These are phyloP conservation scores for Pogonomyrmex californicus DNA, from an alignment of 1,140 invertebrate genomes.

Conservation along the genomic window DNA sequence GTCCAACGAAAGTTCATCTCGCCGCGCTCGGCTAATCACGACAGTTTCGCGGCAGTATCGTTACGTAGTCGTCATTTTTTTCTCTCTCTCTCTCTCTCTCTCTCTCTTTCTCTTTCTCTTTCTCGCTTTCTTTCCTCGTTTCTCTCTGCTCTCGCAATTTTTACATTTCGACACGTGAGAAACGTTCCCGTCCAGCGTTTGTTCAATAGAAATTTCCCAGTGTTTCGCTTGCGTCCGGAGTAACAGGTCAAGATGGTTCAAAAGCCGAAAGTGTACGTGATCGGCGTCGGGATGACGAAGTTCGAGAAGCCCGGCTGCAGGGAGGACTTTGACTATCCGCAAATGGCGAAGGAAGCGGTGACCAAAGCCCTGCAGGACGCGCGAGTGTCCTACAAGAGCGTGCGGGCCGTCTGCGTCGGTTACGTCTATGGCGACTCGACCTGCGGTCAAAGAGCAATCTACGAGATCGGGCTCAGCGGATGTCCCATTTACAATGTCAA, in stretches of 20 bases:
- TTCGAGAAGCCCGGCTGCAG: constrained; percentile 96
- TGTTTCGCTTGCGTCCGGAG: background rate
- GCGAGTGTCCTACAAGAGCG: constrained; percentile 91
- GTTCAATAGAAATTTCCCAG: background rate
- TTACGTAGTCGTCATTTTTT: constrained; percentile 12
- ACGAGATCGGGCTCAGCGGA: constrained; percentile 98
- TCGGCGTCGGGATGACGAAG: constrained; percentile 99
- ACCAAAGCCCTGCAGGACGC: constrained; percentile 96
- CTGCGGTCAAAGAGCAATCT: constrained; percentile 97
- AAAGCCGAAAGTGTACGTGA: constrained; percentile 92
- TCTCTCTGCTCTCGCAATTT: background rate
- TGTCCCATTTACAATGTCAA: constrained; percentile 99
- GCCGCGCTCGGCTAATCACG: background rate
- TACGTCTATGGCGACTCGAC: constrained; percentile 99
- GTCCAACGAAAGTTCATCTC: constrained; percentile 19
- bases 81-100: background rate
- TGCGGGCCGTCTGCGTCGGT: constrained; percentile 96
- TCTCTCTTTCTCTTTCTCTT: no score
- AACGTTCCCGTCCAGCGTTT: background rate
- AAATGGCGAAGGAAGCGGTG: constrained; percentile 97
- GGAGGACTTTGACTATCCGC: constrained; percentile 96
- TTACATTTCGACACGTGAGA: background rate
- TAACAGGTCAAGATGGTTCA: constrained; percentile 81
- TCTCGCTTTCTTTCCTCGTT: background rate
- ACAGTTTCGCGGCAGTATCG: background rate